Evolutionary conservation across 2,113 vertebrate species (phyloP), one percentile per base, ranked within the genome.

Genomic region (Agelaius tricolor): DNA sequence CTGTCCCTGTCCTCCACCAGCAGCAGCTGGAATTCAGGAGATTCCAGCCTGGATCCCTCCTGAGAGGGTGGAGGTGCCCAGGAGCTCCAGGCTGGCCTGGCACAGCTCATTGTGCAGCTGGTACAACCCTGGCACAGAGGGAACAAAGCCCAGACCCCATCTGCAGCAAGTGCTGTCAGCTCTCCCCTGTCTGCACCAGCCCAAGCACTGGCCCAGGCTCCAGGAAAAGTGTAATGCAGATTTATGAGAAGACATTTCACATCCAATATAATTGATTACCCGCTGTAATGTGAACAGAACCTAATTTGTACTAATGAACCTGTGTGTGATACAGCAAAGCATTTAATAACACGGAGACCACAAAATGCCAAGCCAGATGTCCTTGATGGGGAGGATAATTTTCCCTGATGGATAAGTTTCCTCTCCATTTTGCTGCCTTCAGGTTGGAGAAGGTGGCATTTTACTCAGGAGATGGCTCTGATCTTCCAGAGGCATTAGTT

Each of bases 261-360:
- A 91, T 91, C 93, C 91, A 84, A 87, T 91, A 78, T 94, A 97
- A 97, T 96, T 97, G 91, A 97, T 97, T 95, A 92, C 76, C 89
- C 54, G 16, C 86, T 54, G 68, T 90, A 96, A 94, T 68, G 87
- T 9, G 59, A 97, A 74, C 88, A 93, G 91, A 95, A 89, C 63
- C 73, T 84, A 82, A 96, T 97, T 96, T 87, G 81, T 84, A 84
- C 95, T 97, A 96, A 97, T 87, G 95, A 96, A 96, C 79, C 75
- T 76, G 41, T 54, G 79, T 62, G 76, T 84, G 91, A 94, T 67
- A 86, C 94, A 90, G 89, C 84, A 93, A 80, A 84, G 83, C 47
- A 4, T 93, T 92, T 95, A 90, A 87, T 92, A 93, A 91, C 79
- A 74, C 1, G 13, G n/a, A 68, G 76, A 55, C 73, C 63, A 88